Base-by-base conservation (phyloP, 2,797 vertebrate genomes). In the Trachurus trachurus region DNA sequence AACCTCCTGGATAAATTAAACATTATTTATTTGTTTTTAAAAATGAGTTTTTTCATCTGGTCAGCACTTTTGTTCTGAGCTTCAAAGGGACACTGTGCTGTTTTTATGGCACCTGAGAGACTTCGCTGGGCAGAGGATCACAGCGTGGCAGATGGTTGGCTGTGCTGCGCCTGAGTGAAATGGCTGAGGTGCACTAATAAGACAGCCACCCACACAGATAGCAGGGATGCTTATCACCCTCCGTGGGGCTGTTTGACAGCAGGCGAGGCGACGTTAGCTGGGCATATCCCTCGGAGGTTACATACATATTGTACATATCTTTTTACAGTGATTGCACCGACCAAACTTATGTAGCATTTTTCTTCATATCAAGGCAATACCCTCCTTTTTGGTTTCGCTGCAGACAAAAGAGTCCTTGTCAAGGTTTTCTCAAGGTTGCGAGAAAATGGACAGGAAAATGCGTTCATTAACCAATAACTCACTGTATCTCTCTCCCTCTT, bases 141-240 rank as follows among this genome's bases (percentile, higher is more conserved):
- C 93, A 91, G 94, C 87, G 92, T 93, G 95, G 97, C 97, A 98
- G 97, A 99, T 99, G 97, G 97, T 95, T 95, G 95, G 94, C 94
- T 95, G 96, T 93, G 97, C 96, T 95, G 96, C 96, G 96, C 96
- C 96, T 97, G 96, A 96, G 96, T 97, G 96, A 96, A 98, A 97
- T 94, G 96, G 96, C 83, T 95, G 96, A 97, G 96, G 96, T 96
- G 94, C 95, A 96, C 96, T 97, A 97, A 96, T 96, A 97, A 97
- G 96, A 96, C 96, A 95, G 94, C 96, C 96, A 95, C 92, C 95
- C 95, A 96, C 96, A 96, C 95, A 93, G 95, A 96, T 95, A 97
- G 97, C 96, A 95, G 95, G 92, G 96, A 95, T 93, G 97, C 96
- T 97, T 97, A 98, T 98, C 94, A 93, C 96, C 96, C 97, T 97